Conservation (phyloP, 2,113 vertebrate species). For the Oryzias curvinotus region DNA sequence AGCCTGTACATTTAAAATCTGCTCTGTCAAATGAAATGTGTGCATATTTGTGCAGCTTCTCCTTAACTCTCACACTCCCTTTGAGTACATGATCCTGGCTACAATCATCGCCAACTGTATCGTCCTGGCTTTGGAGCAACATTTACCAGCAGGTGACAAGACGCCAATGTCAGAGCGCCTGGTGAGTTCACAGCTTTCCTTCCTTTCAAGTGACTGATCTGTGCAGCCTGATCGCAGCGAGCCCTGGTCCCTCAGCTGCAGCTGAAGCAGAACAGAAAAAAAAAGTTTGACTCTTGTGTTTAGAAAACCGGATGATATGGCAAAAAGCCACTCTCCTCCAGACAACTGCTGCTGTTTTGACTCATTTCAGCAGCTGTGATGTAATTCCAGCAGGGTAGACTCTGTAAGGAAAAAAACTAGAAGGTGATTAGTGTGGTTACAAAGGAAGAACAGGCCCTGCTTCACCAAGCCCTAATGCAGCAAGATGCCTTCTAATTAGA, state of each 20-base stretch:
- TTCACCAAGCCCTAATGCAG: slow-evolving; percentile 50
- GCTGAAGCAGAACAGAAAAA: background rate
- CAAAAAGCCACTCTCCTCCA: slow-evolving; percentile 36
- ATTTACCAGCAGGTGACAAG: slow-evolving; percentile 93
- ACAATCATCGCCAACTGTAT: slow-evolving; percentile 99
- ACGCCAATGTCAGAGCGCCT: slow-evolving; percentile 96
- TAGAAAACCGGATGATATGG: slow-evolving; percentile 18
- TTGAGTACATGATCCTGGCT: slow-evolving; percentile 98
- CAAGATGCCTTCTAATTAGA: slow-evolving; percentile 65
- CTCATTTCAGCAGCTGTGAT: slow-evolving; percentile 10
- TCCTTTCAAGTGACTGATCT: background rate
- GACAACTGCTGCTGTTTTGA: slow-evolving; percentile 40
- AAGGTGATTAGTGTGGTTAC: slow-evolving; percentile 23
- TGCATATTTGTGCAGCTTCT: slow-evolving; percentile 28
- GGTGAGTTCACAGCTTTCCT: slow-evolving; percentile 80
- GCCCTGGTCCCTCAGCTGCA: background rate
- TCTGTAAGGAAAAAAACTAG: slow-evolving; percentile 16
- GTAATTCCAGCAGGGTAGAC: slow-evolving; percentile 18
- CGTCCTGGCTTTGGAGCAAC: slow-evolving; percentile 95
- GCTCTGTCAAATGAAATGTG: slow-evolving; percentile 35
- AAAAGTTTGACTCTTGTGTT: too few species aligned
- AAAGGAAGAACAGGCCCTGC: slow-evolving; percentile 18
- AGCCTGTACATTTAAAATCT: too few species aligned
- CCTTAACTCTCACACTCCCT: slow-evolving; percentile 92
- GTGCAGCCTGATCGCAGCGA: too few species aligned